Percentiles rank a stretch among this genome's conserved stretches.
phyloP scores from a whole-genome alignment of 2,797 vertebrate species.

The Lateolabrax maculatus region DNA sequence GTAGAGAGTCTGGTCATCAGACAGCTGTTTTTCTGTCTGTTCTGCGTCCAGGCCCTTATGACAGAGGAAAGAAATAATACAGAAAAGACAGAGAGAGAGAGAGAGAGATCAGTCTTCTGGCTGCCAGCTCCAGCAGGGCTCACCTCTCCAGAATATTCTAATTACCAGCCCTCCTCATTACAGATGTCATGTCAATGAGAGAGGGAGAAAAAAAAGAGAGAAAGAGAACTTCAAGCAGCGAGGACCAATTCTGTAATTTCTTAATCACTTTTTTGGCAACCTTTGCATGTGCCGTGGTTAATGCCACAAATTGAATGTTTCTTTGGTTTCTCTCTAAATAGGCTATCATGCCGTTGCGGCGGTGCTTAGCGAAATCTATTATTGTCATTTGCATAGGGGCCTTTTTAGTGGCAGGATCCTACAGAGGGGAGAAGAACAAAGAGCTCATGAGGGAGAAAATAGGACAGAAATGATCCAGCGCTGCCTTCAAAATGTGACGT shows the following conservation, averaged over 20 bases:
- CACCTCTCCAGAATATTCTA: slow-evolving; percentile 86
- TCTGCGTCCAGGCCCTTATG: slow-evolving; percentile 62
- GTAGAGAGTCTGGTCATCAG: slow-evolving; percentile 63
- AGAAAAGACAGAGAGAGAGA: slow-evolving; percentile 52
- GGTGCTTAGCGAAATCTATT: slow-evolving; percentile 87
- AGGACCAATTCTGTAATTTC: slow-evolving; percentile 87
- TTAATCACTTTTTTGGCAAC: slow-evolving; percentile 90
- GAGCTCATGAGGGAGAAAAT: slow-evolving; percentile 91
- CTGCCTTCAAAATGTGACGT: slow-evolving; percentile 86
- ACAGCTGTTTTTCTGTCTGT: slow-evolving; percentile 72
- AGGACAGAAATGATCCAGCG: slow-evolving; percentile 88
- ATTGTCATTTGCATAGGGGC: slow-evolving; percentile 88
- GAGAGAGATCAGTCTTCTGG: slow-evolving; percentile 72
- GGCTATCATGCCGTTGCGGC: slow-evolving; percentile 81
- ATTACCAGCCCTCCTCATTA: slow-evolving; percentile 87
- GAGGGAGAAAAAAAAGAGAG: slow-evolving; percentile 37
- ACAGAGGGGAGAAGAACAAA: slow-evolving; percentile 89
- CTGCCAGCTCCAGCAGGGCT: slow-evolving; percentile 77
- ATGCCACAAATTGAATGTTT: slow-evolving; percentile 89
- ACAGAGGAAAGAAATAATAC: slow-evolving; percentile 65
- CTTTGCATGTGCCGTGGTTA: slow-evolving; percentile 84
- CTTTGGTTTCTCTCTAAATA: slow-evolving; percentile 88
- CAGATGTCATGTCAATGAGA: slow-evolving; percentile 83
- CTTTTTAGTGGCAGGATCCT: slow-evolving; percentile 84
- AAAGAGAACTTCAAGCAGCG: slow-evolving; percentile 79